Evolutionary conservation across 2,113 vertebrate genomes (phyloP).

Genomic region (Rhodinocichla rosea): DNA sequence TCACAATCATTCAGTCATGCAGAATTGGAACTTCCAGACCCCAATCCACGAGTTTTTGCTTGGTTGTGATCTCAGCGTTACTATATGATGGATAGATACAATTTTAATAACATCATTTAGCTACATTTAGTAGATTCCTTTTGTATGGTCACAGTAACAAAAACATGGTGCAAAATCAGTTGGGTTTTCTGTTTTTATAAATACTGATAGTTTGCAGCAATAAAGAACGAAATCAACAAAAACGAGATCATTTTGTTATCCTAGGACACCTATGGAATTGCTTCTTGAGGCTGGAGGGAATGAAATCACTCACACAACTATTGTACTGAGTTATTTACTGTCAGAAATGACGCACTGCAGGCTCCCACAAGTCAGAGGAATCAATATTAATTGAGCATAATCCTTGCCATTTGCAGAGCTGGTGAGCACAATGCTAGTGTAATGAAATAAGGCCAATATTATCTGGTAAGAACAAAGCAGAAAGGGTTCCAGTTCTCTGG

Average conservation of each 20-base stretch:
- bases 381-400: constrained; percentile 49
- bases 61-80: constrained; percentile 40
- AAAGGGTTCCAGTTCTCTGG: constrained; percentile 59
- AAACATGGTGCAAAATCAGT: constrained; percentile 77
- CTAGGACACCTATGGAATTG: constrained; percentile 25
- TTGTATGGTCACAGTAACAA: constrained; percentile 74
- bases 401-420: constrained; percentile 31
- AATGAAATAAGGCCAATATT: constrained; percentile 59
- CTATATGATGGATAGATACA: constrained; percentile 53
- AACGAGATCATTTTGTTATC: constrained; percentile 34
- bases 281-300: constrained; percentile 32
- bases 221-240: constrained; percentile 67
- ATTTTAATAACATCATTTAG: constrained; percentile 50
- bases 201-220: constrained; percentile 78
- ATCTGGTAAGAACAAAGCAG: constrained; percentile 17
- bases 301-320: constrained; percentile 49
- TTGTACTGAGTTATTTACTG: constrained; percentile 38
- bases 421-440: constrained; percentile 45
- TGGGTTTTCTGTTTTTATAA: constrained; percentile 62
- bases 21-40: constrained; percentile 56
- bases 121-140: constrained; percentile 58
- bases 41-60: constrained; percentile 35
- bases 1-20: constrained; percentile 67
- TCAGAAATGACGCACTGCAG: constrained; percentile 49
- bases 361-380: constrained; percentile 34